phyloP scores from a whole-genome alignment of 2,797 vertebrate genomes.

The Phoebastria nigripes region DNA sequence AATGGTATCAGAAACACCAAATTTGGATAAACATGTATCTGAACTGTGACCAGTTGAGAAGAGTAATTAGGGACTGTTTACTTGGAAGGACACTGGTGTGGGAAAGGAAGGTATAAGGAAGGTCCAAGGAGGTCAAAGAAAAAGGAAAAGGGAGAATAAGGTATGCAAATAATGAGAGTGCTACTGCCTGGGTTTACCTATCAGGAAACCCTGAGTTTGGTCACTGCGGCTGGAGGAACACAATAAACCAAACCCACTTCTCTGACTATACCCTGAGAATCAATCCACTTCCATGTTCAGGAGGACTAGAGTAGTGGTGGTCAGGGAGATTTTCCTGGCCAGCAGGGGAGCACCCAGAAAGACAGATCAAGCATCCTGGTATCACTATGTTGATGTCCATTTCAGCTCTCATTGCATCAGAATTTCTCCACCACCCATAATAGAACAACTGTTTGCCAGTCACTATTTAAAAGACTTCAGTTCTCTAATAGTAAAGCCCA shows the following conservation, averaged over 20 bases:
- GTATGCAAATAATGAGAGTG: background rate
- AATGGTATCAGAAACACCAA: background rate
- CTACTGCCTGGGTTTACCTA: background rate
- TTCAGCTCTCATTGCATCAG: rapidly evolving
- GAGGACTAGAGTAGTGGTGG: background rate
- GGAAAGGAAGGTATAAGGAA: background rate
- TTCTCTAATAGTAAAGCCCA: background rate
- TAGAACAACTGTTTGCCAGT: background rate
- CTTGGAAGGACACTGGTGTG: background rate
- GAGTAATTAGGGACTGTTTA: background rate
- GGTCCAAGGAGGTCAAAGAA: background rate
- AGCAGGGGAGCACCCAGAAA: background rate
- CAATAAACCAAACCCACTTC: background rate
- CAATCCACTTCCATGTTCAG: background rate
- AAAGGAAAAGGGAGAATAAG: background rate
- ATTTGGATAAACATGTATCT: background rate
- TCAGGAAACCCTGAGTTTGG: background rate
- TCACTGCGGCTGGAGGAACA: background rate
- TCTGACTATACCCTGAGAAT: background rate
- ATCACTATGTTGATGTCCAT: background rate
- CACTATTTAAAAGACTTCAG: background rate
- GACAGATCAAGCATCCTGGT: background rate
- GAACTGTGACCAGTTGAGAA: background rate
- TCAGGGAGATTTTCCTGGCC: background rate
- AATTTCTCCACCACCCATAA: background rate